Percentiles rank a stretch among this genome's conserved stretches.
Conservation (phyloP, 2,113 vertebrate genomes). For the Caranx ignobilis region DNA sequence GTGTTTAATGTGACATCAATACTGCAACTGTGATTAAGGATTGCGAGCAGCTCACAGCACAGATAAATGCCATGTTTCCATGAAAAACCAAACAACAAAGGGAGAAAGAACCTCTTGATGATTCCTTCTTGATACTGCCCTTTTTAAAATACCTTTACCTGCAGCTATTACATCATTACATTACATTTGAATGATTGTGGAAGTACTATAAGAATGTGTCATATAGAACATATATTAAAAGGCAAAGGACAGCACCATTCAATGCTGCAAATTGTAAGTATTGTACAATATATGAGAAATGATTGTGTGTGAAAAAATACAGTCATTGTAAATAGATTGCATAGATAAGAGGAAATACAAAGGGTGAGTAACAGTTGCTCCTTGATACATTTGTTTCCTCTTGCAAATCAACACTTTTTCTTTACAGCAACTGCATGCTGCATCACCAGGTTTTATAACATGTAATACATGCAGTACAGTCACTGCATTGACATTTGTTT, state of each 20-base stretch:
- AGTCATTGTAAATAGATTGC: slow-evolving; percentile 64
- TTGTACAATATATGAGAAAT: slow-evolving; percentile 59
- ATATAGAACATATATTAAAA: too few species aligned
- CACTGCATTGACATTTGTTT: background rate
- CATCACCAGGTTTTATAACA: background rate
- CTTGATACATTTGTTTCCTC: slow-evolving; percentile 6
- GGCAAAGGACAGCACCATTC: slow-evolving; percentile 6
- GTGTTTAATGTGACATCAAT: slow-evolving; percentile 67
- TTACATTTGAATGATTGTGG: background rate
- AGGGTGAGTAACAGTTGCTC: background rate
- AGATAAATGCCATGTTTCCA: slow-evolving; percentile 73
- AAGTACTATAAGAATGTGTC: too few species aligned
- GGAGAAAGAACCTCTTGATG: slow-evolving; percentile 74
- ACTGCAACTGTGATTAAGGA: slow-evolving; percentile 75
- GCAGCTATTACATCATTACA: slow-evolving; percentile 49
- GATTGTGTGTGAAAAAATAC: slow-evolving; percentile 55
- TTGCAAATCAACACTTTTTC: background rate
- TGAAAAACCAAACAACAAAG: slow-evolving; percentile 62
- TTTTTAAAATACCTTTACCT: slow-evolving; percentile 56
- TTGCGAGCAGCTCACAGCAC: slow-evolving; percentile 82
- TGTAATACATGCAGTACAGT: background rate
- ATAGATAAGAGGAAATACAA: slow-evolving; percentile 26
- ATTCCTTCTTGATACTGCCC: slow-evolving; percentile 83
- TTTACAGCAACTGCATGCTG: background rate
- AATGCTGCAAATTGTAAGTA: slow-evolving; percentile 65